Evolutionary conservation across 2,113 vertebrate species (phyloP).

Genomic region (Channa argus): DNA sequence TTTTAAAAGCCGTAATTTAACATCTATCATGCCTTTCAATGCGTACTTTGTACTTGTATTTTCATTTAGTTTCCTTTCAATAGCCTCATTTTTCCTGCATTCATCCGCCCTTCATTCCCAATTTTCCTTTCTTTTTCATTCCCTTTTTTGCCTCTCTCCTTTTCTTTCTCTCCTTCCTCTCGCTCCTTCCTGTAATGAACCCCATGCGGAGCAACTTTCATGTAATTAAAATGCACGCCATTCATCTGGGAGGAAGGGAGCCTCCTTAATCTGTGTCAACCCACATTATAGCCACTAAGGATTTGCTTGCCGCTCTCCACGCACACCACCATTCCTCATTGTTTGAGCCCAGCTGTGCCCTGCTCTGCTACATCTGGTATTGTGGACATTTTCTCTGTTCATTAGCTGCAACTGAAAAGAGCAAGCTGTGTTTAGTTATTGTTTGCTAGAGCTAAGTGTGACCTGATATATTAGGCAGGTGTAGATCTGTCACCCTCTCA

Average conservation of each 20-base stretch:
- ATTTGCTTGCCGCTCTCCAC: conserved; percentile 32
- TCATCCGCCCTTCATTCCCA: conserved; percentile 30
- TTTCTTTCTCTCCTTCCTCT: conserved; percentile 30
- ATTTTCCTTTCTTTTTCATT: conserved; percentile 46
- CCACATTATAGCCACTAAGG: conserved; percentile 71
- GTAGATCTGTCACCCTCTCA: background rate
- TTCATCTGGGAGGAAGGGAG: conserved; percentile 81
- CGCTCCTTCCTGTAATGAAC: conserved; percentile 65
- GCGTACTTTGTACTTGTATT: conserved; percentile 14
- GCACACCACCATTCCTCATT: conserved; percentile 40
- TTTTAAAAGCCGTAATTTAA: background rate
- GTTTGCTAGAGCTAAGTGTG: conserved; percentile 8
- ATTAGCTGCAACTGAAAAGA: conserved; percentile 15
- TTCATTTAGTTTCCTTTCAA: conserved; percentile 48
- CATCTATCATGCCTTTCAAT: background rate
- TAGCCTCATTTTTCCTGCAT: conserved; percentile 15
- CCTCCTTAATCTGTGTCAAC: conserved; percentile 77
- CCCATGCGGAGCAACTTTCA: conserved; percentile 51
- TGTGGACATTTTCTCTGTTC: background rate
- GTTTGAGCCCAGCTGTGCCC: conserved; percentile 50
- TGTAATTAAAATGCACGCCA: conserved; percentile 81
- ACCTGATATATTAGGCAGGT: conserved; percentile 24
- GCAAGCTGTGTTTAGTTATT: conserved; percentile 2
- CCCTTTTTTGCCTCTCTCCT: conserved; percentile 27
- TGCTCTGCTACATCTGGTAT: conserved; percentile 17